These are phyloP conservation scores for Parnassius orleans DNA, from an alignment of 2,888 invertebrate genomes.

Conservation along the genomic window DNA sequence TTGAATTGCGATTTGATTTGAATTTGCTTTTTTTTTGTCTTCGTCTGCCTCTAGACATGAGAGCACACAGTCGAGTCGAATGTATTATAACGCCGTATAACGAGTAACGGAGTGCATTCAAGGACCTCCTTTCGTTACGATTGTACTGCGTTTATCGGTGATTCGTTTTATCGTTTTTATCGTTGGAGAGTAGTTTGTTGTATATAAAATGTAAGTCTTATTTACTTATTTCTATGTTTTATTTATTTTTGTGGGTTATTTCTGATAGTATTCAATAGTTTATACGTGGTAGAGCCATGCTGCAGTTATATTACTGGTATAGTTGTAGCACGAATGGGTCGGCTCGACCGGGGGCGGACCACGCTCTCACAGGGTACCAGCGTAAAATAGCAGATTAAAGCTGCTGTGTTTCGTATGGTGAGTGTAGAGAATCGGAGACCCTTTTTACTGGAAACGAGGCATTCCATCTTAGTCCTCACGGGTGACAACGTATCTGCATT, in stretches of 20 bases:
- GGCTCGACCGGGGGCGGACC: too few species aligned
- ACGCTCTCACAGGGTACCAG: too few species aligned
- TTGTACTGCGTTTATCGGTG: conserved; percentile 1
- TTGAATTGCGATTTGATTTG: background rate
- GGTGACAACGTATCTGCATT: too few species aligned
- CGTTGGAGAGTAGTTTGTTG: conserved; percentile 2
- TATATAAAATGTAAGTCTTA: conserved; percentile 9
- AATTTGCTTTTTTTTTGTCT: conserved; percentile 5
- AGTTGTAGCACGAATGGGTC: too few species aligned
- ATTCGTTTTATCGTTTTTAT: background rate
- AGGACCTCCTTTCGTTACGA: conserved; percentile 17
- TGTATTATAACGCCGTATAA: conserved; percentile 27
- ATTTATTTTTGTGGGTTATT: background rate
- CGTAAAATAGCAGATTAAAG: too few species aligned
- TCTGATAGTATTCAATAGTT: too few species aligned
- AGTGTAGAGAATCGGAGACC: too few species aligned
- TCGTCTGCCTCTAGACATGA: conserved; percentile 5
- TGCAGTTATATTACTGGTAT: too few species aligned
- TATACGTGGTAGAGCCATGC: too few species aligned
- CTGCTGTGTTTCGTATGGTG: too few species aligned
- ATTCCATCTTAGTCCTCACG: too few species aligned
- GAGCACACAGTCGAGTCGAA: conserved; percentile 1
- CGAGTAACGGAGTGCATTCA: conserved; percentile 25
- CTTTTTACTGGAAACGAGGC: too few species aligned
- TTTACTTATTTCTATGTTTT: background rate